These are phyloP conservation scores for Caenorhabditis afra DNA, from an alignment of 2,888 invertebrate genomes.

Conservation along the genomic window DNA sequence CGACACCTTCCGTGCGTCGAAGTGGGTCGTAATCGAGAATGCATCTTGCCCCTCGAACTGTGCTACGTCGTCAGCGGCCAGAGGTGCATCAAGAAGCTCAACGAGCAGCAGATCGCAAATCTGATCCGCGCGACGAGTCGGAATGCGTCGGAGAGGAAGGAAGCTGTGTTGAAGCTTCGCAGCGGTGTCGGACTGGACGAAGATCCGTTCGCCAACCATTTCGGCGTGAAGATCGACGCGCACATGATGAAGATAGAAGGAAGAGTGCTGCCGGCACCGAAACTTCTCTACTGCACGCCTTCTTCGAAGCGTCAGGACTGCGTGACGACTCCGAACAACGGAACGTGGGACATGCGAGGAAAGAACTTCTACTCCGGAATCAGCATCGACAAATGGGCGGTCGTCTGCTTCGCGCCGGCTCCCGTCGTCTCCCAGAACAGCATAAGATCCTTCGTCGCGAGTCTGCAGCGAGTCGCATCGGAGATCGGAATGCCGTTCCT, in stretches of 20 bases:
- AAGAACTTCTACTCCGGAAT: constrained; percentile 54
- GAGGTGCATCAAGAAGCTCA: constrained; percentile 53
- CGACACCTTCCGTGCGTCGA: constrained; percentile 57
- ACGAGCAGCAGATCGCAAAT: constrained; percentile 52
- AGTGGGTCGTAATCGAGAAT: constrained; percentile 22
- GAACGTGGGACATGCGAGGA: constrained; percentile 59
- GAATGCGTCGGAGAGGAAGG: constrained; percentile 51
- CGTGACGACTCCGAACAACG: constrained; percentile 54
- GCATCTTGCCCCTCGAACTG: constrained; percentile 47
- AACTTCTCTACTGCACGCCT: constrained; percentile 40
- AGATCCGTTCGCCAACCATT: constrained; percentile 23
- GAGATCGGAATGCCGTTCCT: constrained; percentile 59
- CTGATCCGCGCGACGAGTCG: constrained; percentile 54
- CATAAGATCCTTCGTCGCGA: constrained; percentile 26
- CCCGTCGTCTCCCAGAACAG: not conserved
- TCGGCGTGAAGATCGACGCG: constrained; percentile 38
- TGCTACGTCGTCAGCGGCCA: constrained; percentile 51
- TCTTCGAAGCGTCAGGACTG: constrained; percentile 18
- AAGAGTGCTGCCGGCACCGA: constrained; percentile 41
- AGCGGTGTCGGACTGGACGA: constrained; percentile 23
- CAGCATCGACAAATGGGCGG: constrained; percentile 46
- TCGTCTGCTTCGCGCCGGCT: constrained; percentile 41
- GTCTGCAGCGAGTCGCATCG: constrained; percentile 28
- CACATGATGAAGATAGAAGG: constrained; percentile 42
- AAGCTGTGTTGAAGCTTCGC: constrained; percentile 37